phyloP scores from a whole-genome alignment of 2,797 vertebrate genomes.

The Hylomyscus alleni region DNA sequence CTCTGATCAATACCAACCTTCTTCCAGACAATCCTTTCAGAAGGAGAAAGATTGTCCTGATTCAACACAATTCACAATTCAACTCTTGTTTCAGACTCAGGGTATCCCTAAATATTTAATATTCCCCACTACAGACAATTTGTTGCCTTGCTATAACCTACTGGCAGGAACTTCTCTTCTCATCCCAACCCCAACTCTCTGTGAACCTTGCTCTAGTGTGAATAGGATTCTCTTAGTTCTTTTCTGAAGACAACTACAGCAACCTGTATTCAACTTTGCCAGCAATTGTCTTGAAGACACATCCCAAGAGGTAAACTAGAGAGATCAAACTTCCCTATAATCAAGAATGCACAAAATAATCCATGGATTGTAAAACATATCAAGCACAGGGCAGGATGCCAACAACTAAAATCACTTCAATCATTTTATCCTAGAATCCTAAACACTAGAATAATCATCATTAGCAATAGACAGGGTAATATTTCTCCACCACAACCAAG shows the following conservation, averaged over 20 bases:
- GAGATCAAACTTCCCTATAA: background rate
- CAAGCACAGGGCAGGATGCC: background rate
- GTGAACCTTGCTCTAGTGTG: background rate
- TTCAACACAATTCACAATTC: background rate
- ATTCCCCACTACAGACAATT: background rate
- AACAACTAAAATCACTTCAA: background rate
- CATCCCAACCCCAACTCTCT: background rate
- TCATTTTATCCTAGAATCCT: background rate
- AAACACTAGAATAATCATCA: background rate
- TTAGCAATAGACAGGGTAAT: background rate
- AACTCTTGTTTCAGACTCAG: background rate
- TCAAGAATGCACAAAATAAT: background rate
- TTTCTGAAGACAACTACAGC: too few relatives aligned
- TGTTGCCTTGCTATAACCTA: background rate
- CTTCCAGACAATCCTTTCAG: background rate
- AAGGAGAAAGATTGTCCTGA: too few relatives aligned
- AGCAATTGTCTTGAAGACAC: background rate
- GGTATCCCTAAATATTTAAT: background rate
- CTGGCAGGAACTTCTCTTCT: background rate
- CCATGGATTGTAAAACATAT: background rate
- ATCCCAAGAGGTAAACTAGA: background rate
- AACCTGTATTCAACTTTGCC: background rate
- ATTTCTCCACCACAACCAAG: background rate
- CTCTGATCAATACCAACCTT: background rate
- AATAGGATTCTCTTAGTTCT: background rate